These are phyloP conservation scores for Trichopria drosophilae DNA, from an alignment of 2,888 invertebrate species.

Conservation along the genomic window DNA sequence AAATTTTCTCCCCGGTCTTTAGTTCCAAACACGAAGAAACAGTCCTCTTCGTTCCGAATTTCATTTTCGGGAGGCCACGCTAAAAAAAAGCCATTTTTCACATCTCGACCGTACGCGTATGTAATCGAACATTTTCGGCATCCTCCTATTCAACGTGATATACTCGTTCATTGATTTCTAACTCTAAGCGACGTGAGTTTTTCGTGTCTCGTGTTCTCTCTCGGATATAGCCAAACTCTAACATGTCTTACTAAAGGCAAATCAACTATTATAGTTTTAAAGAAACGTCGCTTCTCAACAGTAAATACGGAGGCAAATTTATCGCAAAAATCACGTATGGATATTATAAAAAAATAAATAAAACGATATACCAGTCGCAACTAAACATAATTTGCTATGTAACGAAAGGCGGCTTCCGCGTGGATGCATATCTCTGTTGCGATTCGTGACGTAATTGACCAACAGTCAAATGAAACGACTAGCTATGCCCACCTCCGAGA, in stretches of 20 bases:
- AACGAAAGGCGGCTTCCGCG: constrained; percentile 29
- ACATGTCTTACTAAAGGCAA: constrained; percentile 6
- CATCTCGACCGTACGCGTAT: too few species aligned
- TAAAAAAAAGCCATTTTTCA: too few species aligned
- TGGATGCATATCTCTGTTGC: constrained; percentile 34
- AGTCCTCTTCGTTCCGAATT: too few species aligned
- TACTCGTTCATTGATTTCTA: constrained; percentile 17
- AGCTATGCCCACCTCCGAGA: too few species aligned
- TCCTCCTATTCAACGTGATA: constrained; percentile 29
- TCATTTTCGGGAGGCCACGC: too few species aligned
- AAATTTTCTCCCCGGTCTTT: too few species aligned
- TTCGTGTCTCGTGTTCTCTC: constrained; percentile 21
- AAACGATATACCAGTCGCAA: constrained; percentile 17
- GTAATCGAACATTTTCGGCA: too few species aligned
- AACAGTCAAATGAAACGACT: too few species aligned
- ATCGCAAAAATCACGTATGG: constrained; percentile 16
- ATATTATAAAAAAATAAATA: constrained; percentile 18
- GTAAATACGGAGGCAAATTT: constrained; percentile 17
- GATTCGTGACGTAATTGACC: constrained; percentile 33
- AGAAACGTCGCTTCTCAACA: constrained; percentile 16
- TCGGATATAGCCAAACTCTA: constrained; percentile 19
- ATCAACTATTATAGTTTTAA: not conserved
- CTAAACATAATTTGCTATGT: too few species aligned
- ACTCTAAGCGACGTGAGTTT: constrained; percentile 14
- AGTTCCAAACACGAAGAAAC: too few species aligned